Base-by-base conservation (phyloP, 2,113 vertebrate species). In the Megaceryle torquata region DNA sequence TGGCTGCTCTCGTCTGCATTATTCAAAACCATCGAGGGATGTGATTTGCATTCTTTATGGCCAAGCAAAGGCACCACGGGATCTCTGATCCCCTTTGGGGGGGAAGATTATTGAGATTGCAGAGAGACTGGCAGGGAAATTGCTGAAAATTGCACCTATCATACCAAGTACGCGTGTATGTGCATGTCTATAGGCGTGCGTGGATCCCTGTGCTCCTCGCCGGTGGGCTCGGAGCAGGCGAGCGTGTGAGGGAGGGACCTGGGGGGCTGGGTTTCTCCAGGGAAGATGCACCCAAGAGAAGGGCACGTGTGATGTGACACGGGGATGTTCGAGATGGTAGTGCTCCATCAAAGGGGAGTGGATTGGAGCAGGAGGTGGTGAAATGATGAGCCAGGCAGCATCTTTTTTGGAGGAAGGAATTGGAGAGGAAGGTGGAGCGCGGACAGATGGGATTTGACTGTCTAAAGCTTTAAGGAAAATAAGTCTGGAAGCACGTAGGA, bases 111-210 rank as follows among this genome's bases (percentile, higher is more conserved):
- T 63, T 8, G 79, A 65, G 84, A 91, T 63, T 93, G 86, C 71
- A 28, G 90, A 44, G 33, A 86, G 85, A 14, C 69, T 93, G 94
- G 81, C 88, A 91, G 84, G 80, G 81, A 94, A 96, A 94, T 96
- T 79, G 93, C 95, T 89, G 14, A 1, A 76, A 94, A 96, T 96
- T 91, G 92, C 87, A 21, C 51, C 89, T n/a, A 26, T 88, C 64
- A 16, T 22, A 41, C 29, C 80, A 14, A 14, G 64, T 15, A 26
- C 3, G 3, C 0, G 7, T 33, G 53, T 53, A 7, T 13, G 82
- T 16, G 85, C 57, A 4, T 0, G 18, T 20, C 1, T 7, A 0
- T 1, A 2, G 50, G 59, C 6, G 10, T 11, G 54, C 7, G 10
- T 2, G 51, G 37, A 3, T 39, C 82, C 35, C 70, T 3, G 35